Evolutionary conservation across 2,113 vertebrate species (phyloP).

Genomic region (Bubo blakistoni): DNA sequence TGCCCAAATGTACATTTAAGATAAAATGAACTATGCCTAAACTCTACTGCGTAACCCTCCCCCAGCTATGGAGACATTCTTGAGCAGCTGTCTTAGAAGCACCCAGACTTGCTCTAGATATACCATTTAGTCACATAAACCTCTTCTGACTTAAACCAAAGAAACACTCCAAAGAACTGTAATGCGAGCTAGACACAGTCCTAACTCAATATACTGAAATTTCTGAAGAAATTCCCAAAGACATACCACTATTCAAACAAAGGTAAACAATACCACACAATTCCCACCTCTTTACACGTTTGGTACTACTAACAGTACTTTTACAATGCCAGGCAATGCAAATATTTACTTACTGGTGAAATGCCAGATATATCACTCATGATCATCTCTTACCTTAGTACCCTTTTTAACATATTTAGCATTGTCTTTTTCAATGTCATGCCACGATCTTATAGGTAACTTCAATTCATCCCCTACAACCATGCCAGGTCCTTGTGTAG

Average conservation of each 20-base stretch:
- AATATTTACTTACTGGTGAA: neutral
- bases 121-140: neutral
- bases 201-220: neutral
- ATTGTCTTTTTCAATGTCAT: conserved; percentile 98
- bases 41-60: neutral
- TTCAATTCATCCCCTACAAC: conserved; percentile 97
- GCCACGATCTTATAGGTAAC: conserved; percentile 95
- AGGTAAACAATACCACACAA: neutral
- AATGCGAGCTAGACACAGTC: neutral
- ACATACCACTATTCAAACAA: neutral
- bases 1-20: neutral
- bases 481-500: conserved; percentile 96
- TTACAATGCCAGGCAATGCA: neutral
- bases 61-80: neutral
- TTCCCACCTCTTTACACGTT: neutral
- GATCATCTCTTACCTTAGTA: conserved; percentile 83
- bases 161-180: neutral
- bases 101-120: neutral
- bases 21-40: neutral
- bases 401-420: conserved; percentile 97
- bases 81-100: neutral
- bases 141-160: neutral
- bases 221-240: neutral
- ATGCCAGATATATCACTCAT: neutral
- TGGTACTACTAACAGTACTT: neutral